Base-by-base conservation (phyloP, 2,888 invertebrate species). In the Parnassius orleans region DNA sequence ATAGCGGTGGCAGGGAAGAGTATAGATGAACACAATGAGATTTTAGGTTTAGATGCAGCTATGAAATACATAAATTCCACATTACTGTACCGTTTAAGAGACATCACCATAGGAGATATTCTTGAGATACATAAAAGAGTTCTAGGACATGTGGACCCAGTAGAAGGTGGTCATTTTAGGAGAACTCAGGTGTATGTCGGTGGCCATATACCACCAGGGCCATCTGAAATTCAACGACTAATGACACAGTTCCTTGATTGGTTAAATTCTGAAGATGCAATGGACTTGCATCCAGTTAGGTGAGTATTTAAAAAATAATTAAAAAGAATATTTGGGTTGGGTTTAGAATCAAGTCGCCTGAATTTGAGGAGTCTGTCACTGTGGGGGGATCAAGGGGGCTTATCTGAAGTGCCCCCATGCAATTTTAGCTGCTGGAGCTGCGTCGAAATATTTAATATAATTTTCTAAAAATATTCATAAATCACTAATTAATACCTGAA, bases 1-100 rank as follows among this genome's bases (percentile, higher is more conserved):
- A 78, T 91, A 72, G 91, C 91, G 0, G 96, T 98, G 1, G 94
- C 94, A 57, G 97, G 98, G 0, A 99, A 99, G 86, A 98, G 98
- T 78, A 95, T 99, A 57, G 94, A 97, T 72, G 99, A 99, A 78
- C 99, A 99, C 81, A 99, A 99, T 92, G 99, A 99, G 92, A 97
- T 99, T 73, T 87, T 99, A 52, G 98, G 97, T 42, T 91, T 99
- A 79, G 98, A 99, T 86, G 94, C 97, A 24, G 99, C 99, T 0
- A 95, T 99, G 94, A 97, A 98, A 77, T 99, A 96, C 80, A 96
- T 99, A 68, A 94, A 96, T 81, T 93, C 95, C n/a, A 96, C 96
- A 63, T 90, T 96, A 67, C 92, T 96, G 53, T 95, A 95, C 72
- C 94, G 96, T 75, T 93, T 97, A 67, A 95, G 97, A 64, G 93